Evolutionary conservation across 2,797 vertebrate species (phyloP).

Genomic region (Enteromius paludinosus): DNA sequence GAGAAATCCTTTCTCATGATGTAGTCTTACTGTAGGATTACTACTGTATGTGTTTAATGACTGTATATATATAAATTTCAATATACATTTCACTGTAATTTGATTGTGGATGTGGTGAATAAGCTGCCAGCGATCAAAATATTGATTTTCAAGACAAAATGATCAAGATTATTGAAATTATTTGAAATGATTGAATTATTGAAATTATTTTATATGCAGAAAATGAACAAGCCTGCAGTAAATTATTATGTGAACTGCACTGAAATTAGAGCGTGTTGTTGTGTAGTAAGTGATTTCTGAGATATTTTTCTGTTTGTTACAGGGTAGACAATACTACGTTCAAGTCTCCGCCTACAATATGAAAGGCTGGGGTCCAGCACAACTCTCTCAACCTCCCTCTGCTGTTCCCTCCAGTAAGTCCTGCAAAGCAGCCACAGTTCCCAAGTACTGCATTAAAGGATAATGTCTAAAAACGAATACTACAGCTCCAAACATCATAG

Average conservation of each 20-base stretch:
- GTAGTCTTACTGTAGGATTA: not conserved
- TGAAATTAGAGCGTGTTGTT: not conserved
- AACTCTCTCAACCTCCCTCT: constrained; percentile 82
- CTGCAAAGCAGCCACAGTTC: not conserved
- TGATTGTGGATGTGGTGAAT: too few species aligned
- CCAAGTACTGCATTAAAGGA: not conserved
- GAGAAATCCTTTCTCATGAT: not conserved
- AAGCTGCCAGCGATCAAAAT: not conserved
- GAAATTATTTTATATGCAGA: too few species aligned
- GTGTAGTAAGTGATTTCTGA: not conserved
- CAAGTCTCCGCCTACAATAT: constrained; percentile 92
- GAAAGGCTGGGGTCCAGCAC: constrained; percentile 92
- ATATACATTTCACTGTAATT: too few species aligned
- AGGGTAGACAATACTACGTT: constrained; percentile 89
- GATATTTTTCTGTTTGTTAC: constrained; percentile 62
- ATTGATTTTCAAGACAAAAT: too few species aligned
- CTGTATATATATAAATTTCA: too few species aligned
- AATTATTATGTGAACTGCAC: not conserved
- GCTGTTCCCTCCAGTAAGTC: constrained; percentile 93
- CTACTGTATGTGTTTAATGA: too few species aligned
- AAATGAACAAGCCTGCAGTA: not conserved
- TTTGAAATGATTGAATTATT: too few species aligned
- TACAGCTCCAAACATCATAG: not conserved
- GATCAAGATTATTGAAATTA: too few species aligned
- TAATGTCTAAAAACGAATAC: not conserved